phyloP scores from a whole-genome alignment of 2,797 vertebrate species.

The Loriculus beryllinus region DNA sequence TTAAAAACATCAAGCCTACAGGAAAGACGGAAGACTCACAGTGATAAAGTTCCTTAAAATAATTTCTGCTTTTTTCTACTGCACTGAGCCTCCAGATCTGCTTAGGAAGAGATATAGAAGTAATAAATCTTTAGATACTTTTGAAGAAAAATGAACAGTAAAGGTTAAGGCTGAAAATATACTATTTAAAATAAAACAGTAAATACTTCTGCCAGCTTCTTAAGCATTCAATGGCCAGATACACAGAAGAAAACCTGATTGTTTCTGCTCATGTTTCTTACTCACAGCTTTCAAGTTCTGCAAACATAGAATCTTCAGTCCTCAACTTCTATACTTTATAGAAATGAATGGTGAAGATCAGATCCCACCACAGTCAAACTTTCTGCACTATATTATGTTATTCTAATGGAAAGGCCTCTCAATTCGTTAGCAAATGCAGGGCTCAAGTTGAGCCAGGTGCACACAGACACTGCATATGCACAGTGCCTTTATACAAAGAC shows the following conservation, averaged over 20 bases:
- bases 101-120: not conserved
- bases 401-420: not conserved
- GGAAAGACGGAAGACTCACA: not conserved
- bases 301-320: not conserved
- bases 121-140: not conserved
- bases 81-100: not conserved
- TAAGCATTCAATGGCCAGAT: not conserved
- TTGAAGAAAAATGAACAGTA: slow-evolving; percentile 1
- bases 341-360: not conserved
- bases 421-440: not conserved
- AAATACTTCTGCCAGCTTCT: slow-evolving; percentile 39
- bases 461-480: not conserved
- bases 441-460: not conserved
- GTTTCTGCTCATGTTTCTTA: not conserved
- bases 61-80: not conserved
- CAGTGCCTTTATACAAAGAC: not conserved
- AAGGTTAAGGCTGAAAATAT: slow-evolving; percentile 27
- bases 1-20: not conserved
- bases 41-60: not conserved
- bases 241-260: not conserved
- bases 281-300: not conserved
- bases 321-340: not conserved
- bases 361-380: not conserved
- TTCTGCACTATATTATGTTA: not conserved
- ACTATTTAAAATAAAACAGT: slow-evolving; percentile 1